Percentiles rank a stretch among this genome's conserved stretches.
Conservation (phyloP, 2,888 invertebrate species). For the Icerya purchasi region DNA sequence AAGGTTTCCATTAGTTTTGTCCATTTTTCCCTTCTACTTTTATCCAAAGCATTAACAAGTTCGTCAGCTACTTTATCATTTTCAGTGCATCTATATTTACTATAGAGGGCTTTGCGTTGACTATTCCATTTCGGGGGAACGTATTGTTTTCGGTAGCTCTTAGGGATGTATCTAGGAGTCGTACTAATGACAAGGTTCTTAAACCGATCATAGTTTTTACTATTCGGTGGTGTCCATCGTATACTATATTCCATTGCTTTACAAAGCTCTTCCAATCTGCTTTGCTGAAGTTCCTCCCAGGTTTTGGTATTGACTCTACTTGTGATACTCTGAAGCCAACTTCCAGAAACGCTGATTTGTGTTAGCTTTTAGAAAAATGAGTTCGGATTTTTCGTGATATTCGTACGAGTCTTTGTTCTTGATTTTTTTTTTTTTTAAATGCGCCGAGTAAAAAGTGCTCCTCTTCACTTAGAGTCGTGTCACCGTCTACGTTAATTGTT, state of each 20-base stretch:
- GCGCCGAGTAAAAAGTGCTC: no score
- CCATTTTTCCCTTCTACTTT: not conserved
- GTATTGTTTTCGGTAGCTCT: not conserved
- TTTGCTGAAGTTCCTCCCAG: conserved; percentile 5
- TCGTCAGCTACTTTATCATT: not conserved
- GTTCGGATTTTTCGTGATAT: no score
- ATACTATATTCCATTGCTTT: conserved; percentile 4
- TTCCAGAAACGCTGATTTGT: no score
- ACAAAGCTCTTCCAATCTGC: not conserved
- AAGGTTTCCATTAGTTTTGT: not conserved
- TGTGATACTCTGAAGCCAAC: no score
- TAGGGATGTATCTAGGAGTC: not conserved
- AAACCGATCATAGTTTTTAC: conserved; percentile 3
- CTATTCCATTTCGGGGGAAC: not conserved
- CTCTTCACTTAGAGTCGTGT: no score
- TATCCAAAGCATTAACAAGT: not conserved
- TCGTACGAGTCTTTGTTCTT: no score
- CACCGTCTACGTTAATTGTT: no score
- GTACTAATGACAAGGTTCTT: conserved; percentile 5
- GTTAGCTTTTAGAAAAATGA: no score
- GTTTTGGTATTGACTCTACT: conserved; percentile 4
- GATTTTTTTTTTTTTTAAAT: no score
- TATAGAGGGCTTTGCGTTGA: not conserved
- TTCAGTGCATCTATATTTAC: not conserved
- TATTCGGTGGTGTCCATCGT: conserved; percentile 5